Conservation (phyloP, 2,113 vertebrate genomes). For the Acrocephalus kingi region DNA sequence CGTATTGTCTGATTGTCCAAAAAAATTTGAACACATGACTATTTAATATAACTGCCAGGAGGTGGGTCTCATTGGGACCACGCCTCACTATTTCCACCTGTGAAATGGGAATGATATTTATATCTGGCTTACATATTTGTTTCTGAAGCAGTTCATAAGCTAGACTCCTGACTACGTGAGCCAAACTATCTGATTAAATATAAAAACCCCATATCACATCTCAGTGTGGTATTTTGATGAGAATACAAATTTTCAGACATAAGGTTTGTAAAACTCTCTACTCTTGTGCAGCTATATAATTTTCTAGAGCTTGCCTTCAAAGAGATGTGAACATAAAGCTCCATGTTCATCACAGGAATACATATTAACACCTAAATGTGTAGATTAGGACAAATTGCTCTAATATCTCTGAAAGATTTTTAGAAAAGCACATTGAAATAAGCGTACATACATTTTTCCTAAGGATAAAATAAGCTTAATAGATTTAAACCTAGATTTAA, state of each 20-base stretch:
- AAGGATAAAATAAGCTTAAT: background rate
- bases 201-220: background rate
- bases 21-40: background rate
- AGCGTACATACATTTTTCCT: background rate
- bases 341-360: background rate
- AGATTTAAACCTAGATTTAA: background rate
- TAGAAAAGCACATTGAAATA: background rate
- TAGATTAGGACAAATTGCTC: background rate
- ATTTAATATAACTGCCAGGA: background rate
- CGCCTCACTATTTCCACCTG: conserved; percentile 18
- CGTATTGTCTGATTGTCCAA: background rate
- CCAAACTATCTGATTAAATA: background rate
- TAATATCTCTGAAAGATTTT: background rate
- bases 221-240: background rate
- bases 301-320: background rate
- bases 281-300: background rate
- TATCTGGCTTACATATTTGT: background rate
- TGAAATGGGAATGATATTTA: background rate
- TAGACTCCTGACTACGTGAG: background rate
- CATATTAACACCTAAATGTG: background rate
- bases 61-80: background rate
- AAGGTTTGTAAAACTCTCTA: background rate
- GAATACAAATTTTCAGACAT: background rate
- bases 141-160: background rate
- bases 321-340: background rate